A percentile compares a stretch with the other conserved stretches of the same genome.
phyloP scores from a whole-genome alignment of 2,797 vertebrate species.

The Argentina silus region DNA sequence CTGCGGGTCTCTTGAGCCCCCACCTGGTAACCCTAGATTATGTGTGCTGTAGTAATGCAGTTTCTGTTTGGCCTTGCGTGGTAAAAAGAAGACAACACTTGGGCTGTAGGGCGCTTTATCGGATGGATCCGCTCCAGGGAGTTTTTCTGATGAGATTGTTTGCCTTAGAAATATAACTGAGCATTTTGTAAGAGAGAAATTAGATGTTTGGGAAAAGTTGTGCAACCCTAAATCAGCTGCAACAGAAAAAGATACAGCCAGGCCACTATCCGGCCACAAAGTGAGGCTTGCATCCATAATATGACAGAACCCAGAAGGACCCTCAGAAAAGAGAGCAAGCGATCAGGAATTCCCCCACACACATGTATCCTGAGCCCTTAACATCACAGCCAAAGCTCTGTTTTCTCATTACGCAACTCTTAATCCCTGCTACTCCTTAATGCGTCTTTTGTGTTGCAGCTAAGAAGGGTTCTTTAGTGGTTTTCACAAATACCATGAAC shows the following conservation, averaged over 20 bases:
- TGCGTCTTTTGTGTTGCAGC: constrained; percentile 40
- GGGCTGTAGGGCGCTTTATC: neutral
- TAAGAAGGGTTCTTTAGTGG: constrained; percentile 8
- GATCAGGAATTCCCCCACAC: constrained; percentile 62
- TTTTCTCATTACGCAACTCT: constrained; percentile 45
- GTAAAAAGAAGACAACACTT: neutral
- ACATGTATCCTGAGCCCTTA: constrained; percentile 46
- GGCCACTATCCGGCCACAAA: neutral
- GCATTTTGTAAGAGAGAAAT: constrained; percentile 8
- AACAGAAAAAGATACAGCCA: neutral
- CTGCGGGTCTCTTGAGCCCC: constrained; percentile 43
- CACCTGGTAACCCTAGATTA: constrained; percentile 48
- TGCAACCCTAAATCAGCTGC: neutral
- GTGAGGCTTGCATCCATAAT: neutral
- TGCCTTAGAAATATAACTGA: neutral
- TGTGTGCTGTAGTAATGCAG: constrained; percentile 18
- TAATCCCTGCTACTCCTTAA: constrained; percentile 51
- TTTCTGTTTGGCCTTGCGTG: neutral
- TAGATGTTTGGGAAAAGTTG: neutral
- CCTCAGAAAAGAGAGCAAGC: constrained; percentile 34
- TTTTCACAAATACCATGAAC: constrained; percentile 12
- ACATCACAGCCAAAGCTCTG: constrained; percentile 26
- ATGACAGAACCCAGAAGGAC: neutral
- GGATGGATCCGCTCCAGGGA: neutral
- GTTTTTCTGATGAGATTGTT: neutral